A percentile compares a stretch with the other conserved stretches of the same genome.
These are phyloP conservation scores for Hylomyscus alleni DNA, from an alignment of 2,797 vertebrate genomes.

Conservation along the genomic window DNA sequence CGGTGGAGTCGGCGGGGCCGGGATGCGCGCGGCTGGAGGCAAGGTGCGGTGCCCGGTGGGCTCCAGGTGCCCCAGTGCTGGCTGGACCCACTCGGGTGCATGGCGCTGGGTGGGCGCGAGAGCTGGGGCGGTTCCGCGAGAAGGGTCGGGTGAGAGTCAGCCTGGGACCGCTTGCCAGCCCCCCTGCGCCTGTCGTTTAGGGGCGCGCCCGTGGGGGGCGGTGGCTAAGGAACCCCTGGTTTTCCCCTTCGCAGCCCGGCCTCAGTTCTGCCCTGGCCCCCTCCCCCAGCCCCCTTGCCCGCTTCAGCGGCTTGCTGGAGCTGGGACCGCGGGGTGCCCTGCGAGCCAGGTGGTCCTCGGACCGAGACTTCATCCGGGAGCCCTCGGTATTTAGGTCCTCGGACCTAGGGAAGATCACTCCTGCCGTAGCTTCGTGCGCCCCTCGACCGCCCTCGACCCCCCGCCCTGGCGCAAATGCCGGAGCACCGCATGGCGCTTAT, in stretches of 20 bases:
- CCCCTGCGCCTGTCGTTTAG: conserved; percentile 14
- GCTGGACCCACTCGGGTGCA: not conserved
- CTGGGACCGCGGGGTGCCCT: conserved; percentile 65
- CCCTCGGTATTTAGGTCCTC: not conserved
- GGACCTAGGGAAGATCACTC: conserved; percentile 26
- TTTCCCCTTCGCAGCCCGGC: not conserved
- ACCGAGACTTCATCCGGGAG: conserved; percentile 39
- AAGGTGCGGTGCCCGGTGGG: conserved; percentile 22
- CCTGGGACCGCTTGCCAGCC: conserved; percentile 33
- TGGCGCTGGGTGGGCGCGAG: not conserved
- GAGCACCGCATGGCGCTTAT: conserved; percentile 62
- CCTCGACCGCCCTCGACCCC: conserved; percentile 56
- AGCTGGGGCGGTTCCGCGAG: conserved; percentile 4
- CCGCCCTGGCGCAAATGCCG: conserved; percentile 29
- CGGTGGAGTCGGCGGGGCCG: not conserved
- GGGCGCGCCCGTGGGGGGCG: conserved; percentile 60
- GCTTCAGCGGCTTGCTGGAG: conserved; percentile 26
- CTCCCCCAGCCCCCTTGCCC: conserved; percentile 61
- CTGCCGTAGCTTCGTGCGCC: not conserved
- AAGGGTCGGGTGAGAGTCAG: conserved; percentile 36
- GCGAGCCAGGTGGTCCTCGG: conserved; percentile 10
- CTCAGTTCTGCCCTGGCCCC: conserved; percentile 64
- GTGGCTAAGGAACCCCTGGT: not conserved
- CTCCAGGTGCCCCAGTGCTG: conserved; percentile 17
- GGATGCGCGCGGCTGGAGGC: conserved; percentile 30